Conservation (phyloP, 2,113 vertebrate genomes). For the Seriola quinqueradiata region DNA sequence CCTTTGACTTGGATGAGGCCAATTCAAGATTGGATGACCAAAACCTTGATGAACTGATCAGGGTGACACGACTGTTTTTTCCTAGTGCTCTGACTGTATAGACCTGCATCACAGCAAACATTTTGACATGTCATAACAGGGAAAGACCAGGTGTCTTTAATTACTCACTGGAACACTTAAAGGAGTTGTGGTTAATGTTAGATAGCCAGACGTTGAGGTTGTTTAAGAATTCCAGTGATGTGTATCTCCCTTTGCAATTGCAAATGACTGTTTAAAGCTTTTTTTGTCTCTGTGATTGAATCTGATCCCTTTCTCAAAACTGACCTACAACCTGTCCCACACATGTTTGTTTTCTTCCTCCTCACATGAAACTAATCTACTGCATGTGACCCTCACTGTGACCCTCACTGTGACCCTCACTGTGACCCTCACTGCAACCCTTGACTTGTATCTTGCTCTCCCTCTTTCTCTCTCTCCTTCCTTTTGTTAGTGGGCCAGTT, state of each 20-base stretch:
- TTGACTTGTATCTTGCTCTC: no score
- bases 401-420: no score
- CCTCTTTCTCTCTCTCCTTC: neutral
- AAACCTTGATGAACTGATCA: neutral
- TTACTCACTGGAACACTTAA: neutral
- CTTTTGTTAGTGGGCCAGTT: slow-evolving; percentile 91
- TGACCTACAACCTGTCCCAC: neutral
- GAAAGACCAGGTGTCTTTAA: neutral
- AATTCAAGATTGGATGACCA: neutral
- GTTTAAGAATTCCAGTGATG: neutral
- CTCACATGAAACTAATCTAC: slow-evolving; percentile 8
- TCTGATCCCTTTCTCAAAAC: neutral
- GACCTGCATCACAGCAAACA: neutral
- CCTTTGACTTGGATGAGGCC: neutral
- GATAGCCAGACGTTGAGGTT: neutral
- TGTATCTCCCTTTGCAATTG: neutral
- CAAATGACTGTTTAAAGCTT: neutral
- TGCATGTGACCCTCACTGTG: neutral
- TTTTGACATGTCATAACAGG: neutral
- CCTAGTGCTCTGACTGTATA: neutral
- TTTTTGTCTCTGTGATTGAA: neutral
- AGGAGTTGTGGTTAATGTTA: neutral
- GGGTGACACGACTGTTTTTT: neutral
- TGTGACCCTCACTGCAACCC: neutral
- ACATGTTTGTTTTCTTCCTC: neutral